These are phyloP conservation scores for Aphodius sticticus DNA, from an alignment of 2,888 invertebrate genomes.

Conservation along the genomic window DNA sequence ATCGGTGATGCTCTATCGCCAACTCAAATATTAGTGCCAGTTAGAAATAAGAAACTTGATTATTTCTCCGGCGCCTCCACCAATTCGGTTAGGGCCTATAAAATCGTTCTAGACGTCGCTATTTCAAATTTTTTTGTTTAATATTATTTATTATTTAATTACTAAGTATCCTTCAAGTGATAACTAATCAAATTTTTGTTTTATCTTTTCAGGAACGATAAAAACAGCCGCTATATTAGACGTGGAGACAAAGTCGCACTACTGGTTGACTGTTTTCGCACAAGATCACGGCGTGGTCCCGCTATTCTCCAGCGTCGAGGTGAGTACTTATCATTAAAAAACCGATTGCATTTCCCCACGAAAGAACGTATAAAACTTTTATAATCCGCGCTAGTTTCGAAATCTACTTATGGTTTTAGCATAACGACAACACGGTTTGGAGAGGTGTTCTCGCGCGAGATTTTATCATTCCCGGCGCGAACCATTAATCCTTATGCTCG, in stretches of 20 bases:
- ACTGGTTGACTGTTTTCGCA: constrained; percentile 95
- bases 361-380: not conserved
- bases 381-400: not conserved
- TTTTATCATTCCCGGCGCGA: not conserved
- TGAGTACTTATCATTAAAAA: constrained; percentile 54
- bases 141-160: not conserved
- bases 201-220: constrained; percentile 75
- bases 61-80: not conserved
- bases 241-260: constrained; percentile 84
- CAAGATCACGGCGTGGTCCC: constrained; percentile 92
- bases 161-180: not conserved
- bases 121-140: not conserved
- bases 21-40: no score
- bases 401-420: not conserved
- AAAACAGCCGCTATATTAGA: constrained; percentile 86
- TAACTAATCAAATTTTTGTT: not conserved
- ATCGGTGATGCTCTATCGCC: no score
- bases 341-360: not conserved
- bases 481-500: not conserved
- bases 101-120: not conserved
- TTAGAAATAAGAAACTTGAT: no score
- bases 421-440: not conserved
- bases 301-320: constrained; percentile 83
- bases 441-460: not conserved
- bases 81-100: not conserved